Conservation (phyloP, 2,797 vertebrate genomes). For the Myotis daubentonii region DNA sequence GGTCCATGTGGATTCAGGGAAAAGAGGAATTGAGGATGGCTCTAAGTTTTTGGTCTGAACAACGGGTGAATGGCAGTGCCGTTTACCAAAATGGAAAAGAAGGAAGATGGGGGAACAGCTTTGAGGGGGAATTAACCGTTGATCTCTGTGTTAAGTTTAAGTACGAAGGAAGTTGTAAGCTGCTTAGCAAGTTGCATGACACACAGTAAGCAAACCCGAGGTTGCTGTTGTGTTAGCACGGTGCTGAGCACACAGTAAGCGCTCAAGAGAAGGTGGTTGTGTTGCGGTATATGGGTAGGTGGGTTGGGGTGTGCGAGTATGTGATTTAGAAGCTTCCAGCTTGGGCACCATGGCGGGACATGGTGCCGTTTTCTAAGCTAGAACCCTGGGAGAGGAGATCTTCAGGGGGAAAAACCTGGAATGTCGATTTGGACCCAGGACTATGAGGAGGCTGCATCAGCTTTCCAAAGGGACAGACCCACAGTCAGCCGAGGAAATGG, state of each 20-base stretch:
- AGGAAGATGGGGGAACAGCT: not conserved
- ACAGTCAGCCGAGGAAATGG: not conserved
- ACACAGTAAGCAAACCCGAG: not conserved
- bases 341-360: not conserved
- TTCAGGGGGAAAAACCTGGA: not conserved
- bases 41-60: not conserved
- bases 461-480: not conserved
- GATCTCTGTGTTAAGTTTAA: not conserved
- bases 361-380: not conserved
- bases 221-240: not conserved
- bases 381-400: not conserved
- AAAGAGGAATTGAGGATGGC: not conserved
- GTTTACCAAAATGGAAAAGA: not conserved
- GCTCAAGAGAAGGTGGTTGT: not conserved
- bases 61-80: not conserved
- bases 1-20: not conserved
- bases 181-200: not conserved
- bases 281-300: too few relatives aligned
- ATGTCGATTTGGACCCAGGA: not conserved
- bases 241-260: not conserved
- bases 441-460: not conserved
- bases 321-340: slow-evolving; percentile 3
- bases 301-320: not conserved
- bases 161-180: not conserved
- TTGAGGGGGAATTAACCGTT: not conserved